phyloP scores from a whole-genome alignment of 2,113 vertebrate species.

The Muntiacus reevesi region DNA sequence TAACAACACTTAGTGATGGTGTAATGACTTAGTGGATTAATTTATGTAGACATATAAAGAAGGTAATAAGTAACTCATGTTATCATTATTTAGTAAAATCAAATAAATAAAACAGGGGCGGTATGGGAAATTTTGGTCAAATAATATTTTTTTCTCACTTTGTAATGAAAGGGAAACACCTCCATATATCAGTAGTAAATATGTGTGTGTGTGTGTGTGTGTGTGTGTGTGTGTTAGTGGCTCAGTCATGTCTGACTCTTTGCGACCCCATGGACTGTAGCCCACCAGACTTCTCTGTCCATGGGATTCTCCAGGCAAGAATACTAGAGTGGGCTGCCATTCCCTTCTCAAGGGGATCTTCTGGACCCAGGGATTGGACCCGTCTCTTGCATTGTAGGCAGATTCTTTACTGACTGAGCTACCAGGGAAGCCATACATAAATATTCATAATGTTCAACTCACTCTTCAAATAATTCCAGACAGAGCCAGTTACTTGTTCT shows the following conservation, averaged over 20 bases:
- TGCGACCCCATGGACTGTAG: not conserved
- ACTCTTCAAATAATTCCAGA: not conserved
- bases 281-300: not conserved
- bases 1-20: not conserved
- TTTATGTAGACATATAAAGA: not conserved
- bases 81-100: conserved; percentile 4
- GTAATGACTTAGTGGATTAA: not conserved
- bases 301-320: not conserved
- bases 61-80: not conserved
- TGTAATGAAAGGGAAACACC: not conserved
- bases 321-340: not conserved
- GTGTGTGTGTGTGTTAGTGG: not conserved
- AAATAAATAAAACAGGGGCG: not conserved
- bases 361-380: not conserved
- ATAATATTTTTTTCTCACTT: not conserved
- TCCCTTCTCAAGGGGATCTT: not conserved
- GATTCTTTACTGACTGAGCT: not conserved
- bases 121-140: not conserved
- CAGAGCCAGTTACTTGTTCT: not conserved
- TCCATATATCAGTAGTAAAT: not conserved
- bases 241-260: not conserved
- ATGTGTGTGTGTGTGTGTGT: too few relatives aligned
- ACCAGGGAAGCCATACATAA: not conserved
- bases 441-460: not conserved
- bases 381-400: not conserved